These are phyloP conservation scores for Vannuccia rotundouncinata DNA, from an alignment of 2,888 invertebrate species.

Conservation along the genomic window DNA sequence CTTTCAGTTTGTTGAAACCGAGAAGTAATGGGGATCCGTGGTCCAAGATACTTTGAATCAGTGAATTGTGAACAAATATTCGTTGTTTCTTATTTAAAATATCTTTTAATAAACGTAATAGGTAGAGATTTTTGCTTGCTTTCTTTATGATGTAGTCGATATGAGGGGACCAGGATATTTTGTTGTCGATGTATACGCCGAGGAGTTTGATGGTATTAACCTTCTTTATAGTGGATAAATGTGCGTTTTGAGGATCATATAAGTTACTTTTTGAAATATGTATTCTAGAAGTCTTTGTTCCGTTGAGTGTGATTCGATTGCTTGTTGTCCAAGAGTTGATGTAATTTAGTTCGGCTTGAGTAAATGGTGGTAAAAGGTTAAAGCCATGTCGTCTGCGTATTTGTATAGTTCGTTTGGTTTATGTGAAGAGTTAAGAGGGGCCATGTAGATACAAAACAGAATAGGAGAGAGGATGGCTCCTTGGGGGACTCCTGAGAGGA, in stretches of 20 bases:
- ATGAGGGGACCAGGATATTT: conserved; percentile 21
- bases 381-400: neutral
- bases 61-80: neutral
- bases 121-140: neutral
- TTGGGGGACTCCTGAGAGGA: too few species aligned
- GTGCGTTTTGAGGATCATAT: neutral
- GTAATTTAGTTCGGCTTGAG: neutral
- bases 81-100: conserved; percentile 10
- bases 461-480: too few species aligned
- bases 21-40: conserved; percentile 4
- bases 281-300: neutral
- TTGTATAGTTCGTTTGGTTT: neutral
- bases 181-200: conserved; percentile 3
- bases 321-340: neutral
- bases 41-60: conserved; percentile 12
- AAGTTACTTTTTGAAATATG: neutral
- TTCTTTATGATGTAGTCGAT: conserved; percentile 24
- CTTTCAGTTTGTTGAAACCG: neutral
- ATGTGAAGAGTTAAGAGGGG: too few species aligned
- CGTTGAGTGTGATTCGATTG: neutral
- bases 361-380: neutral
- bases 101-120: conserved; percentile 20
- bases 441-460: too few species aligned
- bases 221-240: neutral
- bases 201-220: conserved; percentile 19